Percentiles rank a stretch among this genome's conserved stretches.
These are phyloP conservation scores for Zosterops pallidus DNA, from an alignment of 2,113 vertebrate species.

Conservation along the genomic window DNA sequence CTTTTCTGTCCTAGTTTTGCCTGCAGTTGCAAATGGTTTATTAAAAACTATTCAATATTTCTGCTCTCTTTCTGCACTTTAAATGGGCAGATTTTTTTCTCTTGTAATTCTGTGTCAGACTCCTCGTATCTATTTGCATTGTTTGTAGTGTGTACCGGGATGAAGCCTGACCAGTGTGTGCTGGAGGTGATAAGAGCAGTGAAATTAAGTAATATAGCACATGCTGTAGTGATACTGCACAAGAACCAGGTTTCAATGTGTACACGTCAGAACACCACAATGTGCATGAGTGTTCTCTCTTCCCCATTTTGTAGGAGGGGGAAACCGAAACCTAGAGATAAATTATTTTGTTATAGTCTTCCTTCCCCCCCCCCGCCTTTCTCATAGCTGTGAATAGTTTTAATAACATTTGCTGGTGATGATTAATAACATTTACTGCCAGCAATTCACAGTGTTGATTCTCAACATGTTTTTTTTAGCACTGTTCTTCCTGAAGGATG, in stretches of 20 bases:
- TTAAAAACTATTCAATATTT: conserved; percentile 58
- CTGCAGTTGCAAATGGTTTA: conserved; percentile 40
- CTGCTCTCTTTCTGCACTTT: conserved; percentile 2
- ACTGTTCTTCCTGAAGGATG: neutral
- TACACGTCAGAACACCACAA: neutral
- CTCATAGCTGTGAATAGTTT: neutral
- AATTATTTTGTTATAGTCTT: neutral
- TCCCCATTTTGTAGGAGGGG: neutral
- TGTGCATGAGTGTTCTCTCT: neutral
- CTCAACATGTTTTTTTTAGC: neutral
- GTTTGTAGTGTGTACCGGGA: neutral
- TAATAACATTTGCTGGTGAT: neutral
- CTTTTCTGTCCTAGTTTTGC: neutral
- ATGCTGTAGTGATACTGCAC: neutral
- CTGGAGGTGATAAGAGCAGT: neutral
- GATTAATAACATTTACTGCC: neutral
- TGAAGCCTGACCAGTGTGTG: neutral
- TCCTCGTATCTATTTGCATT: neutral
- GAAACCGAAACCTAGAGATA: neutral
- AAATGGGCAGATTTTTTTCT: conserved; percentile 31
- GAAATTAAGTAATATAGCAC: neutral
- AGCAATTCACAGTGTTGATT: neutral
- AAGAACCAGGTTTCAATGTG: neutral
- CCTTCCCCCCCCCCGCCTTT: neutral
- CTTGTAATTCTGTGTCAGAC: neutral